Percentiles rank a stretch among this genome's conserved stretches.
Evolutionary conservation across 2,797 vertebrate genomes (phyloP).

Genomic region (Hafferia zeledoni): DNA sequence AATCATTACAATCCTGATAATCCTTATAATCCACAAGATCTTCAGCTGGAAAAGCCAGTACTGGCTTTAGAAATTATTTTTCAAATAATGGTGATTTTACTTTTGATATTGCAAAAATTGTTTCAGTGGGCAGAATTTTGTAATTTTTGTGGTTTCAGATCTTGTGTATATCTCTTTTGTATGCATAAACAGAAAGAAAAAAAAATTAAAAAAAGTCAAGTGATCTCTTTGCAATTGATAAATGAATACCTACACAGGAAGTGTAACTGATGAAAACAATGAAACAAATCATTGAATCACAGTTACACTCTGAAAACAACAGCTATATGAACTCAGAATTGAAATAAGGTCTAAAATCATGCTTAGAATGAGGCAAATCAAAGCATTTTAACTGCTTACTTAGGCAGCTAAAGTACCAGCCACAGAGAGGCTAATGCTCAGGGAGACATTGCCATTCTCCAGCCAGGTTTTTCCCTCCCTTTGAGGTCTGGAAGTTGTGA

Average conservation of each 20-base stretch:
- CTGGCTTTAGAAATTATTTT: neutral
- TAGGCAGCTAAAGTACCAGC: neutral
- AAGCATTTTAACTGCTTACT: neutral
- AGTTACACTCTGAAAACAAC: neutral
- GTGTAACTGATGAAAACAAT: neutral
- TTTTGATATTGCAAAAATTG: neutral
- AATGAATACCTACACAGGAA: neutral
- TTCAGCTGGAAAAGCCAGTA: neutral
- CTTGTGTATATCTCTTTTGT: neutral
- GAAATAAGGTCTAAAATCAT: neutral
- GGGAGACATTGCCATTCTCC: neutral
- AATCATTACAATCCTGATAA: neutral
- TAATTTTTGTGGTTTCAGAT: neutral
- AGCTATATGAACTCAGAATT: neutral
- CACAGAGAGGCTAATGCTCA: neutral
- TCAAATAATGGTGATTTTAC: neutral
- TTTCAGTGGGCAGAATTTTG: neutral
- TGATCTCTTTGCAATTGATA: neutral
- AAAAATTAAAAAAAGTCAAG: neutral
- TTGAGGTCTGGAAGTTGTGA: neutral
- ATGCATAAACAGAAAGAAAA: neutral
- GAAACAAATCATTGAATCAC: neutral
- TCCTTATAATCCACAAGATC: neutral
- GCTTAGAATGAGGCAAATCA: neutral
- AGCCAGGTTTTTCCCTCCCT: neutral